Evolutionary conservation across 2,888 invertebrate genomes (phyloP).

Genomic region (Drosophila flavopinicola): DNA sequence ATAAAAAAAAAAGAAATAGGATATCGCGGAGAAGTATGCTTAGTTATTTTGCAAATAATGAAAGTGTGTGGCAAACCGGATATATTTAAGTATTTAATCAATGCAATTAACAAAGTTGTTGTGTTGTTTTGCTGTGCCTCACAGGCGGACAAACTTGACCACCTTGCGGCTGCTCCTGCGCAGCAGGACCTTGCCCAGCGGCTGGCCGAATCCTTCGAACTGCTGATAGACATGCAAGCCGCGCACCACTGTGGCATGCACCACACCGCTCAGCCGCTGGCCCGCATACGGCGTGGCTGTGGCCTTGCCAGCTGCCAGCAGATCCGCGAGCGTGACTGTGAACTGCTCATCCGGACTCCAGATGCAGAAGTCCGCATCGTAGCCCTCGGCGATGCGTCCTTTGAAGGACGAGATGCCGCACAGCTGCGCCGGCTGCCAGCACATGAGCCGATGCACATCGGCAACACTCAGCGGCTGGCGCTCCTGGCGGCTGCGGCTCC

Average conservation of each 20-base stretch:
- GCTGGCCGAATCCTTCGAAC: conserved; percentile 83
- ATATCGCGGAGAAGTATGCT: no score
- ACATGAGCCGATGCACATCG: conserved; percentile 87
- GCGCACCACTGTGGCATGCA: conserved; percentile 88
- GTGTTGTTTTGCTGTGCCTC: conserved; percentile 14
- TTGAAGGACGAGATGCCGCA: conserved; percentile 87
- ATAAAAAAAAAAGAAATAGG: no score
- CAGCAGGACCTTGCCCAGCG: conserved; percentile 82
- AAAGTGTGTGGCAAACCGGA: no score
- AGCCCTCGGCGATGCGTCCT: conserved; percentile 87
- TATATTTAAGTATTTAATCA: no score
- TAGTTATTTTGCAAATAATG: no score
- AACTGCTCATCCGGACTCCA: conserved; percentile 88
- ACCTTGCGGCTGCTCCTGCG: conserved; percentile 80
- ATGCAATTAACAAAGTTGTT: conserved; percentile 56
- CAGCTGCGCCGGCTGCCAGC: conserved; percentile 87
- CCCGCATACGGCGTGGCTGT: conserved; percentile 88
- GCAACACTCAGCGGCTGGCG: conserved; percentile 75
- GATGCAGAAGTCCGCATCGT: conserved; percentile 90
- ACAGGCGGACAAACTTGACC: conserved; percentile 82
- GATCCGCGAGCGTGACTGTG: conserved; percentile 86
- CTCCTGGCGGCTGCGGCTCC: conserved; percentile 87
- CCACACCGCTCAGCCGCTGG: conserved; percentile 86
- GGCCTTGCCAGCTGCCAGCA: conserved; percentile 88
- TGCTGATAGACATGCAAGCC: conserved; percentile 87